These are phyloP conservation scores for Ophonus ardosiacus DNA, from an alignment of 2,888 invertebrate species.

Conservation along the genomic window DNA sequence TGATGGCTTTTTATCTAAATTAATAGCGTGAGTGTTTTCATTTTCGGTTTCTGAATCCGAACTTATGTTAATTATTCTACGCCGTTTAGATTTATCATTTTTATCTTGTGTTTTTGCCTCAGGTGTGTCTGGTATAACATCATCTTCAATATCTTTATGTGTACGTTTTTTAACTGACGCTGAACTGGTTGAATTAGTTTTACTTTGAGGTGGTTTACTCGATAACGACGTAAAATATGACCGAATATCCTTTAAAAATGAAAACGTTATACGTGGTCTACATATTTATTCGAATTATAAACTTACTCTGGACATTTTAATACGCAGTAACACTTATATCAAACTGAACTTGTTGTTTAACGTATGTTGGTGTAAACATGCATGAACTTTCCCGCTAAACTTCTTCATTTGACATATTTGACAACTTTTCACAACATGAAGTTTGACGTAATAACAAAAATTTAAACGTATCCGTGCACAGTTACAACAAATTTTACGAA, in stretches of 20 bases:
- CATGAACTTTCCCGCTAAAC: conserved; percentile 21
- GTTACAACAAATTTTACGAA: not conserved
- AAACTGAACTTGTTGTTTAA: not conserved
- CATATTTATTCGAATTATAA: not conserved
- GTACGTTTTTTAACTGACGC: conserved; percentile 69
- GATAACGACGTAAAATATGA: conserved; percentile 77
- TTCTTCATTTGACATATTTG: conserved; percentile 10
- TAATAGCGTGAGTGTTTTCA: conserved; percentile 56
- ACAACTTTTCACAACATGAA: not conserved
- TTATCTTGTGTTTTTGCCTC: conserved; percentile 66
- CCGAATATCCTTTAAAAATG: conserved; percentile 80
- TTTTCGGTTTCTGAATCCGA: conserved; percentile 69
- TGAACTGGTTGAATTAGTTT: conserved; percentile 67
- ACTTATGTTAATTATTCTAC: conserved; percentile 68
- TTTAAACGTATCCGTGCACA: no score
- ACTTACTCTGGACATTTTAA: conserved; percentile 56
- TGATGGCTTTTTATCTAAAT: not conserved
- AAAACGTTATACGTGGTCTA: conserved; percentile 7
- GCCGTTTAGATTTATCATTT: conserved; percentile 67
- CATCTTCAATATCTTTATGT: conserved; percentile 77
- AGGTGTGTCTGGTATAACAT: conserved; percentile 79
- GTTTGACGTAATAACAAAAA: no score
- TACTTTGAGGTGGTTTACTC: conserved; percentile 69
- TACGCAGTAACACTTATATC: not conserved
- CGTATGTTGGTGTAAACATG: not conserved